Evolutionary conservation across 1,140 invertebrate genomes (phyloP).

Genomic region (Acromyrmex charruanus): DNA sequence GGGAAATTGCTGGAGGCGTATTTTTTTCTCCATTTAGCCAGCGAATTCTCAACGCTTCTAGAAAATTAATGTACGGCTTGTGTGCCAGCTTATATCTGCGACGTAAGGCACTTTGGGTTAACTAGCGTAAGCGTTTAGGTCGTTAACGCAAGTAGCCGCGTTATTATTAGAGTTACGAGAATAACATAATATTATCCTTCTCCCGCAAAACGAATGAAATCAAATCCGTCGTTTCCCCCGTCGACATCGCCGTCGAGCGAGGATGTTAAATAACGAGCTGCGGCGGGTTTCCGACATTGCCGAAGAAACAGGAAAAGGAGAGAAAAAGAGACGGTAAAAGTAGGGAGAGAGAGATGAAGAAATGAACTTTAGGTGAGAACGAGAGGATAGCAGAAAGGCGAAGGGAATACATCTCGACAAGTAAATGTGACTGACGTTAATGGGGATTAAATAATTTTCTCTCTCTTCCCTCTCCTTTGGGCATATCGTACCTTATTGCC

Average conservation of each 20-base stretch:
- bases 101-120: conserved; percentile 62
- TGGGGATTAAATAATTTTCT: conserved; percentile 85
- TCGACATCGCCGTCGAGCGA: conserved; percentile 28
- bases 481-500: conserved; percentile 63
- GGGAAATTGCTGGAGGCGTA: conserved; percentile 24
- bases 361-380: conserved; percentile 40
- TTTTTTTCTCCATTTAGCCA: conserved; percentile 44
- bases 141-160: conserved; percentile 71
- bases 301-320: conserved; percentile 25
- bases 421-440: conserved; percentile 85
- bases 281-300: conserved; percentile 65
- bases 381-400: conserved; percentile 52
- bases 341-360: conserved; percentile 1
- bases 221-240: conserved; percentile 72
- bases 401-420: conserved; percentile 67
- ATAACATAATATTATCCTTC: conserved; percentile 77
- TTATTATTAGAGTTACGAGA: conserved; percentile 79
- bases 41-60: conserved; percentile 51
- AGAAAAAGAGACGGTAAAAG: conserved; percentile 39
- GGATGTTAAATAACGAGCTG: conserved; percentile 80
- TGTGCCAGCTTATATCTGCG: not conserved
- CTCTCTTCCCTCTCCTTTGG: conserved; percentile 59
- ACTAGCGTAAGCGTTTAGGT: conserved; percentile 67
- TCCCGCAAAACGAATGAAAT: conserved; percentile 78
- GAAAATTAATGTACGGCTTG: conserved; percentile 62